Conservation (phyloP, 2,797 vertebrate genomes). For the Pseudochromis fuscus region DNA sequence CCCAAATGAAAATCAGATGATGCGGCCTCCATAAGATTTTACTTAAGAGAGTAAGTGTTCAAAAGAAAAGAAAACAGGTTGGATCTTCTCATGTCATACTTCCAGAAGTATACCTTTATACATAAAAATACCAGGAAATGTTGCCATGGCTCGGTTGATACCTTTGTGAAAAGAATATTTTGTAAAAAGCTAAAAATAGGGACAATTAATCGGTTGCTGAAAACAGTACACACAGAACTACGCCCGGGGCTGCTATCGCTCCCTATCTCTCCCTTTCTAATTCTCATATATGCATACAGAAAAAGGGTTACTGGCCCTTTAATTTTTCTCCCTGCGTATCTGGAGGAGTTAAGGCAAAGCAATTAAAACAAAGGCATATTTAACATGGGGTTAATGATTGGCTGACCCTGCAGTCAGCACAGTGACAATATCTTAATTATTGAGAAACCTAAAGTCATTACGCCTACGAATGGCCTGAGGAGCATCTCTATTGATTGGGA, state of each 20-base stretch:
- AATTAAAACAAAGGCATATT: conserved; percentile 90
- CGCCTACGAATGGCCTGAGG: conserved; percentile 84
- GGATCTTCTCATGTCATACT: conserved; percentile 46
- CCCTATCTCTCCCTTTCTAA: conserved; percentile 25
- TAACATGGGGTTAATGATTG: conserved; percentile 89
- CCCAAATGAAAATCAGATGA: conserved; percentile 58
- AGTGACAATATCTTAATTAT: conserved; percentile 90
- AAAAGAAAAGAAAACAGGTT: conserved; percentile 43
- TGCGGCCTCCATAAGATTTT: conserved; percentile 25
- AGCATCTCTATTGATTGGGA: conserved; percentile 85
- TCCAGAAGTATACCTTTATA: conserved; percentile 32
- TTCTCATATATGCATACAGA: conserved; percentile 38
- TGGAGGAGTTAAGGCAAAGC: conserved; percentile 84
- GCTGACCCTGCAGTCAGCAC: conserved; percentile 86
- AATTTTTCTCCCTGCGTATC: conserved; percentile 78
- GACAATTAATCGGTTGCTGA: conserved; percentile 66
- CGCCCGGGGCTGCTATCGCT: conserved; percentile 56
- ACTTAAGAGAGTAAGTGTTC: conserved; percentile 37
- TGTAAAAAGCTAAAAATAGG: conserved; percentile 64
- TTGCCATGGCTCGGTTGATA: conserved; percentile 30
- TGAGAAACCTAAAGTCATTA: conserved; percentile 89
- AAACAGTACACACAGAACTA: conserved; percentile 48
- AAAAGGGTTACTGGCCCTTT: conserved; percentile 79
- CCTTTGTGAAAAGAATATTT: conserved; percentile 41
- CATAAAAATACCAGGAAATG: conserved; percentile 44